Conservation (phyloP, 2,888 invertebrate species). For the Luffia ferchaultella region DNA sequence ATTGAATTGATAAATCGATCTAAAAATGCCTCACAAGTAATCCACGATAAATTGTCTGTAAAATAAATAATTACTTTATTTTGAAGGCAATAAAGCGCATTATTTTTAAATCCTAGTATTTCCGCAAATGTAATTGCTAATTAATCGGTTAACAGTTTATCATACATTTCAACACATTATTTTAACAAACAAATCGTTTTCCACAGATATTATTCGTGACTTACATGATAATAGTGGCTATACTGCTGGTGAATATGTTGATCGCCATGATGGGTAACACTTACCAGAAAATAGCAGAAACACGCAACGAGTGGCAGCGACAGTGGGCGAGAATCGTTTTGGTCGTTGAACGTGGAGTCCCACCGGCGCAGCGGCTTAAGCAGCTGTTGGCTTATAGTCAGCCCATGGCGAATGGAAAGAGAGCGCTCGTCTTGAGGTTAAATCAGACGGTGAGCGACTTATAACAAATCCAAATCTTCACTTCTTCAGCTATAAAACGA, state of each 20-base stretch:
- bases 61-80: no score
- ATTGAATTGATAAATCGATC: no score
- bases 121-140: no score
- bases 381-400: conserved; percentile 93
- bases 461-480: background rate
- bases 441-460: conserved; percentile 79
- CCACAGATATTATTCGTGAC: conserved; percentile 87
- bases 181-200: no score
- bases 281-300: conserved; percentile 97
- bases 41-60: no score
- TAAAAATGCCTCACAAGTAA: no score
- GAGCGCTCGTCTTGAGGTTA: conserved; percentile 86
- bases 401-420: conserved; percentile 88
- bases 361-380: conserved; percentile 84
- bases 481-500: no score
- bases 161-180: no score
- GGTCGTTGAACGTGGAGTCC: conserved; percentile 96
- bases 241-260: conserved; percentile 95
- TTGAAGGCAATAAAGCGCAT: no score
- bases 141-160: no score
- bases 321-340: conserved; percentile 98
- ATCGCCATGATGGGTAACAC: conserved; percentile 99
- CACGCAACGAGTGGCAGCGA: conserved; percentile 97
- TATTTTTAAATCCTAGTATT: no score
- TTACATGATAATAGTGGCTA: conserved; percentile 96